phyloP scores from a whole-genome alignment of 2,113 vertebrate genomes.

The Osmerus mordax region DNA sequence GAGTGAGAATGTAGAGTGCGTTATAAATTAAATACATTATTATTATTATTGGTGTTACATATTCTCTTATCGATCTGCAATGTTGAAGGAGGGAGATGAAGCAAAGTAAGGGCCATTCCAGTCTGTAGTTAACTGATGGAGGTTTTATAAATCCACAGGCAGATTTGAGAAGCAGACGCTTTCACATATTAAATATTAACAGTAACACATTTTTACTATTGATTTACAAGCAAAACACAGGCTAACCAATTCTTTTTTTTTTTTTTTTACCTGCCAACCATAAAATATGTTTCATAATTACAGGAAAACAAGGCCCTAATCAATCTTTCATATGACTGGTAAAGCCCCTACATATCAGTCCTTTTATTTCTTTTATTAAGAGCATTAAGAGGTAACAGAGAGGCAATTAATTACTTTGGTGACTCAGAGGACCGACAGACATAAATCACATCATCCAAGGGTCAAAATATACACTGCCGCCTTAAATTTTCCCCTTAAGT shows the following conservation, averaged over 20 bases:
- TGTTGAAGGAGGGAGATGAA: too few species aligned
- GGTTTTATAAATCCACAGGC: too few species aligned
- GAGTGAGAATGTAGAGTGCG: too few species aligned
- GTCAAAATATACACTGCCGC: background rate
- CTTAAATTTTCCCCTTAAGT: too few species aligned
- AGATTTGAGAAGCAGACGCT: conserved; percentile 4
- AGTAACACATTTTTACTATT: conserved; percentile 24
- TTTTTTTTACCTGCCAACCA: conserved; percentile 44
- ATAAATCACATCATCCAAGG: background rate
- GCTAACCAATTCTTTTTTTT: conserved; percentile 31
- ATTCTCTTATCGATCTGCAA: too few species aligned
- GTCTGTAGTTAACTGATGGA: too few species aligned
- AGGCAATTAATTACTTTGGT: too few species aligned
- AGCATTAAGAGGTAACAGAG: too few species aligned
- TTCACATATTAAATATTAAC: conserved; percentile 46
- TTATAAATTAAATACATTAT: too few species aligned
- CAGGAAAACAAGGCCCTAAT: background rate
- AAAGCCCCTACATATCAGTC: background rate
- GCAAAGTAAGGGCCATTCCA: too few species aligned
- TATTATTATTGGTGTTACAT: too few species aligned
- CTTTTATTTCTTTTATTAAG: too few species aligned
- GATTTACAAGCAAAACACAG: conserved; percentile 31
- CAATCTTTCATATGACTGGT: conserved; percentile 19
- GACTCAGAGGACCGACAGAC: background rate
- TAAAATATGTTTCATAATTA: conserved; percentile 29